A percentile compares a stretch with the other conserved stretches of the same genome.
Evolutionary conservation across 2,888 invertebrate species (phyloP).

Genomic region (Podabrus alpinus): DNA sequence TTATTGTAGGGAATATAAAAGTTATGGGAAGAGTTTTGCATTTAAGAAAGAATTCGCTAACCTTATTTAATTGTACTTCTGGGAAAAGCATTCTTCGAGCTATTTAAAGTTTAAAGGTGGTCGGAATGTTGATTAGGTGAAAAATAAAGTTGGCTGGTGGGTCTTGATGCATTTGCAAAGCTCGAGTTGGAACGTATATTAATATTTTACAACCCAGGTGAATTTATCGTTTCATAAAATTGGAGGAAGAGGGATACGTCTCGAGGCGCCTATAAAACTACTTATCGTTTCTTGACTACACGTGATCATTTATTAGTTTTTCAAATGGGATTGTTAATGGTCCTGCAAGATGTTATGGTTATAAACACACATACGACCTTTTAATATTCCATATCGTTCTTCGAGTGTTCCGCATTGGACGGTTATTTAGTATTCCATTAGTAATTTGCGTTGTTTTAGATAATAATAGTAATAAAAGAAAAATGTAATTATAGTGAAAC

Average conservation of each 20-base stretch:
- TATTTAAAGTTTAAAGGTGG: constrained; percentile 55
- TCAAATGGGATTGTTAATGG: constrained; percentile 10
- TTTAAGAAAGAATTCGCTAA: constrained; percentile 44
- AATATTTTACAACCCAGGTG: constrained; percentile 38
- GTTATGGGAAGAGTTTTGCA: not conserved
- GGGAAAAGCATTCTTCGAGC: constrained; percentile 48
- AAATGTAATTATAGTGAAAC: constrained; percentile 54
- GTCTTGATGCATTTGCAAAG: constrained; percentile 29
- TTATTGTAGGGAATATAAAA: not conserved
- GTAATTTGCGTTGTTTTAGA: not conserved
- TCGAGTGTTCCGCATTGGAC: not conserved
- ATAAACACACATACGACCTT: not conserved
- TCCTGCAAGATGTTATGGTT: not conserved
- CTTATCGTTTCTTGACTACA: constrained; percentile 17
- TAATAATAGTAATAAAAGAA: constrained; percentile 38
- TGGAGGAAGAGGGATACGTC: constrained; percentile 25
- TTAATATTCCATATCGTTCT: not conserved
- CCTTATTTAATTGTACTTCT: constrained; percentile 54
- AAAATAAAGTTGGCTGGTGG: constrained; percentile 40
- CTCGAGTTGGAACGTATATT: constrained; percentile 32
- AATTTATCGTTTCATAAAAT: constrained; percentile 31
- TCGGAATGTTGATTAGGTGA: constrained; percentile 55
- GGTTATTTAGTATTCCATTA: not conserved
- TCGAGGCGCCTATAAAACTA: constrained; percentile 20
- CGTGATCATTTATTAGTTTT: constrained; percentile 19